phyloP scores from a whole-genome alignment of 2,797 vertebrate genomes.

The Enteromius treurensis region DNA sequence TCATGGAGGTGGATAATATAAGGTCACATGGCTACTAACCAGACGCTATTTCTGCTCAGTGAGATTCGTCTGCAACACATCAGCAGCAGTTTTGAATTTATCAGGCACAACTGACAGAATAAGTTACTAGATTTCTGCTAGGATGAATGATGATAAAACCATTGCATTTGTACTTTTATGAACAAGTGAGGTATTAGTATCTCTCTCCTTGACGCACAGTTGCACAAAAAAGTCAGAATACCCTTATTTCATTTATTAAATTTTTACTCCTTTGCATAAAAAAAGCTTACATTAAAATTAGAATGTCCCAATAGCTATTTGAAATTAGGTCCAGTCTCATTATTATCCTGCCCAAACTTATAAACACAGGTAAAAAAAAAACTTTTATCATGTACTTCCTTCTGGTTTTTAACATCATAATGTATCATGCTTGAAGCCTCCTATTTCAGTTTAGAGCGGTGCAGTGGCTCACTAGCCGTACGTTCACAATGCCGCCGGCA shows the following conservation, averaged over 20 bases:
- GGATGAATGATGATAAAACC: neutral
- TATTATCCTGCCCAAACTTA: neutral
- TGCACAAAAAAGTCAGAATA: no score
- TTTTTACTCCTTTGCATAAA: no score
- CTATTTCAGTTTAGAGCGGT: neutral
- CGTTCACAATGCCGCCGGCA: no score
- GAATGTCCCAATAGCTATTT: neutral
- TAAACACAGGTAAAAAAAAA: neutral
- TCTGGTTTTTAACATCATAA: neutral
- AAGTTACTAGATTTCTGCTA: neutral
- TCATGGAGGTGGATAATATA: slow-evolving; percentile 2
- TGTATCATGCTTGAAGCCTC: neutral
- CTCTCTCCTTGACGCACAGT: neutral
- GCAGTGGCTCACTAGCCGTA: neutral
- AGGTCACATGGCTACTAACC: slow-evolving; percentile 6
- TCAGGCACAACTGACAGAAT: neutral
- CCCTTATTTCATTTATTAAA: no score
- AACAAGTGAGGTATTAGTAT: neutral
- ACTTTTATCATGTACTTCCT: neutral
- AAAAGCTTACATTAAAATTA: neutral
- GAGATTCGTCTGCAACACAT: neutral
- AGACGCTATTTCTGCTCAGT: slow-evolving; percentile 28
- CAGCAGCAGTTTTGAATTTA: neutral
- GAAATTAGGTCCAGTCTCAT: neutral
- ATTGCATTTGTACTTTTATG: neutral